phyloP scores from a whole-genome alignment of 1,140 invertebrate genomes.

The Drosophila punjabiensis region DNA sequence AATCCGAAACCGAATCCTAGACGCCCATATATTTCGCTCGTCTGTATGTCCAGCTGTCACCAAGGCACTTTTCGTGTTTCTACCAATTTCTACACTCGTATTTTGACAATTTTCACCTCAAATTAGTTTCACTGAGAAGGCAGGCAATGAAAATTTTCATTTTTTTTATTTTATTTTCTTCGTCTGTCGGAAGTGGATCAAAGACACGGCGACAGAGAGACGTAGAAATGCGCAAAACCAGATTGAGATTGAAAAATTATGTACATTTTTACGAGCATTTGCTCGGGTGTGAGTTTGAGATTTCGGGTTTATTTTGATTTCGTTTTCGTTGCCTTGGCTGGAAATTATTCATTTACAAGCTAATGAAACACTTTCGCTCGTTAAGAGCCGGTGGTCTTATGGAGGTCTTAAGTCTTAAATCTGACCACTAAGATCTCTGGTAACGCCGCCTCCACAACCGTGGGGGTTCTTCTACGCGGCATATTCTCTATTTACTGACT shows the following conservation, averaged over 20 bases:
- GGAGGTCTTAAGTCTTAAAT: constrained; percentile 6
- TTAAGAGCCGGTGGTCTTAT: constrained; percentile 50
- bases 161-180: constrained; percentile 30
- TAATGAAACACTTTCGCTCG: constrained; percentile 78
- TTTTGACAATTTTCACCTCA: constrained; percentile 70
- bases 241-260: constrained; percentile 70
- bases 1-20: constrained; percentile 30
- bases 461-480: constrained; percentile 26
- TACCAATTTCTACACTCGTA: constrained; percentile 36
- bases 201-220: constrained; percentile 57
- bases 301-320: constrained; percentile 58
- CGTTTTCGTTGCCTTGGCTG: constrained; percentile 50
- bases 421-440: constrained; percentile 13
- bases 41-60: constrained; percentile 35
- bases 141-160: constrained; percentile 56
- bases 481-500: not conserved
- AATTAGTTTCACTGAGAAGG: constrained; percentile 63
- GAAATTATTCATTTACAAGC: constrained; percentile 62
- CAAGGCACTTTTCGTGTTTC: constrained; percentile 35
- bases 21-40: constrained; percentile 42
- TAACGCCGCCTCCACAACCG: constrained; percentile 30
- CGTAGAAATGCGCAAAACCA: constrained; percentile 52
- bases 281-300: constrained; percentile 39
- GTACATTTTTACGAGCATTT: constrained; percentile 64
- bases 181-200: constrained; percentile 69